Base-by-base conservation (phyloP, 1,140 invertebrate genomes). In the Drosophila dunni region DNA sequence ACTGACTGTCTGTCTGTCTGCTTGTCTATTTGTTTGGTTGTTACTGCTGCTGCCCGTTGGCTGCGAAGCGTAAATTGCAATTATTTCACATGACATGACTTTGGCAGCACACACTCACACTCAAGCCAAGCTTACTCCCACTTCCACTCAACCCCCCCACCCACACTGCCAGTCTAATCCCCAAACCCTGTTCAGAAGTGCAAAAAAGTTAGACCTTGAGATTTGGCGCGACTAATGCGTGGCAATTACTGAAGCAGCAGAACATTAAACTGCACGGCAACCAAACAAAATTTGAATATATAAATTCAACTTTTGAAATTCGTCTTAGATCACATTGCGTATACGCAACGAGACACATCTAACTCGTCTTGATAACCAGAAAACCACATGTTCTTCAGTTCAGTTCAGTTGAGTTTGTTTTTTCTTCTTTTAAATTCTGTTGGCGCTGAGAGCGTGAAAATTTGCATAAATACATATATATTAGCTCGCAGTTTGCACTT, bases 31-130 rank as follows among this genome's bases (percentile, higher is more conserved):
- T 54, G 33, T 58, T 36, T 36, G 60, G 60, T 44, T 57, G 60
- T 44, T 56, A 65, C 67, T 60, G 24, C 48, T 77, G 65, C 48
- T 51, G 68, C 38, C 73, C 73, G 61, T 54, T 70, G 57, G 62
- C 83, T 86, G 83, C 76, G 61, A 78, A 82, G 58, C 75, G 79
- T 78, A 74, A 80, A 83, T 70, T 83, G 83, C 83, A 88, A 88
- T 88, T 89, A 89, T 80, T 83, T 88, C 80, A 78, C 84, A 88
- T 80, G 84, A 83, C 83, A 75, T 72, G 77, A 71, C 79, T 83
- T 75, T 75, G 79, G 65, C 81, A 79, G 63, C 67, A 56, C 36
- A 67, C 40, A 38, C 64, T 50, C 45, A 20, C 34, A 44, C 53
- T 48, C 34, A 65, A 36, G 20, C 64, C 66, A 58, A 62, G 79